Conservation (phyloP, 2,888 invertebrate species). For the Fragum fragum region DNA sequence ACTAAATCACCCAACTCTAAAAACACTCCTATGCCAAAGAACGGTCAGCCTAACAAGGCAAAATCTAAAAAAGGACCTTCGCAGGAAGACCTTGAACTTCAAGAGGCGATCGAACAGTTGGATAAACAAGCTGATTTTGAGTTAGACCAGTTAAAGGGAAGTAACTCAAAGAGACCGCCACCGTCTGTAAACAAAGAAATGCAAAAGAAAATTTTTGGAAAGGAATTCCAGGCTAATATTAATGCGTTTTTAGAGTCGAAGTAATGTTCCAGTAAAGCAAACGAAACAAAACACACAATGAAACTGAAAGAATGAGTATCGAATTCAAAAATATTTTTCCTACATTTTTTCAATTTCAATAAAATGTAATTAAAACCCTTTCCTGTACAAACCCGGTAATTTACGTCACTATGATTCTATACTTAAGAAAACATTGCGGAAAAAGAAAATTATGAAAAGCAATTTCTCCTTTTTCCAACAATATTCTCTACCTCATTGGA, state of each 20-base stretch:
- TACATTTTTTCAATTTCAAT: too few relatives aligned
- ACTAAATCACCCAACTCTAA: conserved; percentile 26
- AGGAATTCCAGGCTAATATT: conserved; percentile 61
- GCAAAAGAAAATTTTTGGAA: conserved; percentile 65
- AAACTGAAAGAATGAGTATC: too few relatives aligned
- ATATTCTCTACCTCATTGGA: too few relatives aligned
- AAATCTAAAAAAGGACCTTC: neutral
- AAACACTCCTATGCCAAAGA: conserved; percentile 8
- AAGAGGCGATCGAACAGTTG: conserved; percentile 49
- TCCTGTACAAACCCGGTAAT: too few relatives aligned
- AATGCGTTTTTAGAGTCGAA: conserved; percentile 50
- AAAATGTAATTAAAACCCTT: too few relatives aligned
- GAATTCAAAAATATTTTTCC: too few relatives aligned
- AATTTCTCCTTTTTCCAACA: too few relatives aligned
- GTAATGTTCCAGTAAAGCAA: too few relatives aligned
- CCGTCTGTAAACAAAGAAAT: conserved; percentile 59
- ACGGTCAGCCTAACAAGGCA: neutral
- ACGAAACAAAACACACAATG: too few relatives aligned
- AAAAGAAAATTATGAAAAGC: too few relatives aligned
- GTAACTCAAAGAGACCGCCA: conserved; percentile 52
- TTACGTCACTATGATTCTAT: too few relatives aligned
- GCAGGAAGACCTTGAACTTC: conserved; percentile 44
- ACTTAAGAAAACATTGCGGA: too few relatives aligned
- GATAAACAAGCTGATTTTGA: conserved; percentile 61
- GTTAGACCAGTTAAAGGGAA: conserved; percentile 62